Percentiles rank a stretch among this genome's conserved stretches.
These are phyloP conservation scores for Morinoia aosen DNA, from an alignment of 2,888 invertebrate species.

Conservation along the genomic window DNA sequence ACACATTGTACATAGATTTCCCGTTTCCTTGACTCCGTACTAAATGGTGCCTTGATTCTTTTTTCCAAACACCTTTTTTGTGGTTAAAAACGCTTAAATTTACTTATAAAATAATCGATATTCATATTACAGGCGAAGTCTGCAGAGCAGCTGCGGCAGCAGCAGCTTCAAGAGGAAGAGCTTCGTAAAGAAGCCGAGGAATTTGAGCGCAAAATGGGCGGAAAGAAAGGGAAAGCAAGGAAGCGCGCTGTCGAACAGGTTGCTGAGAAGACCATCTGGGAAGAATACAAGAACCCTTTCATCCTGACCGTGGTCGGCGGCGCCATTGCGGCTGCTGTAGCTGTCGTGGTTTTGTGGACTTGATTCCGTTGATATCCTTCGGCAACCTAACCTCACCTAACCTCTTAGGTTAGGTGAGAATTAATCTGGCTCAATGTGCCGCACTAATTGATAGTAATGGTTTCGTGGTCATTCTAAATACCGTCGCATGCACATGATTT, in stretches of 20 bases:
- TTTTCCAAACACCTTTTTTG: no score
- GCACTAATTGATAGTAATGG: neutral
- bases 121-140: constrained; percentile 8
- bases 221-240: constrained; percentile 9
- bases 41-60: no score
- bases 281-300: neutral
- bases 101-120: neutral
- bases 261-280: neutral
- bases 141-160: neutral
- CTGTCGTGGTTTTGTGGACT: neutral
- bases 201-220: constrained; percentile 40
- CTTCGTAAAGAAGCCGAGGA: constrained; percentile 27
- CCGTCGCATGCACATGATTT: neutral
- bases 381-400: no score
- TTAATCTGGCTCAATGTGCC: neutral
- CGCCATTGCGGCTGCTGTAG: neutral
- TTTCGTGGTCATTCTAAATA: neutral
- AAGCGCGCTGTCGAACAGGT: neutral
- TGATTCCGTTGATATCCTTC: neutral
- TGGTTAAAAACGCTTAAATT: no score
- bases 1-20: no score
- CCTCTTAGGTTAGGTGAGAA: no score
- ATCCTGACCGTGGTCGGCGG: neutral
- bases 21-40: no score
- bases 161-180: constrained; percentile 16